Percentiles rank a stretch among this genome's conserved stretches.
phyloP scores from a whole-genome alignment of 2,888 invertebrate species.

The Scelioninae gen. 2 region DNA sequence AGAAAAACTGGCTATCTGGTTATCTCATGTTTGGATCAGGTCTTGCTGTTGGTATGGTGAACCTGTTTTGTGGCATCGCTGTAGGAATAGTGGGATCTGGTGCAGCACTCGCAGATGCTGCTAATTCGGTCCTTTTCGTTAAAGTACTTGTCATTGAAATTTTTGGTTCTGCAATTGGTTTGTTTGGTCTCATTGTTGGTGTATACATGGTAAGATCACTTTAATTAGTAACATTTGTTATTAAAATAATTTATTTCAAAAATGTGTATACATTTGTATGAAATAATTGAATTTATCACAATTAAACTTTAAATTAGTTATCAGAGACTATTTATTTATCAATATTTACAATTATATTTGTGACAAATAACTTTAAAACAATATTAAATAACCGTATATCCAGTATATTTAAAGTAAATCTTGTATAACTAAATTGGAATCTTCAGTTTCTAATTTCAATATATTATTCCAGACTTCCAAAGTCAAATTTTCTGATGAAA shows the following conservation, averaged over 20 bases:
- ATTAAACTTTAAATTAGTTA: too few relatives aligned
- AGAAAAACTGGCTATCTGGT: constrained; percentile 88
- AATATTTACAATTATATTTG: too few relatives aligned
- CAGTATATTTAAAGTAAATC: too few relatives aligned
- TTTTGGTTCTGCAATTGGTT: constrained; percentile 98
- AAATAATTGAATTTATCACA: too few relatives aligned
- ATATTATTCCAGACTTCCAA: constrained; percentile 78
- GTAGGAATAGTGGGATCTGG: constrained; percentile 99
- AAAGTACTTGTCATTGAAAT: constrained; percentile 99
- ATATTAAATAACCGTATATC: too few relatives aligned
- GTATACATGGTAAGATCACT: constrained; percentile 90
- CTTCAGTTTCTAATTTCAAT: too few relatives aligned
- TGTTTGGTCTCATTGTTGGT: constrained; percentile 98
- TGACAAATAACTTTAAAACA: too few relatives aligned
- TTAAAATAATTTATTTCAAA: too few relatives aligned
- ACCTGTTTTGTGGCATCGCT: constrained; percentile 95
- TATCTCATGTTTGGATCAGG: constrained; percentile 98
- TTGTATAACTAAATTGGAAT: too few relatives aligned
- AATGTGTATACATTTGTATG: too few relatives aligned
- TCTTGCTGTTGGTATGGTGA: constrained; percentile 94
- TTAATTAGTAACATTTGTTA: too few relatives aligned
- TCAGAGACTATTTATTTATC: too few relatives aligned
- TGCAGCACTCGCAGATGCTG: constrained; percentile 98
- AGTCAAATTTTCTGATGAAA: constrained; percentile 26
- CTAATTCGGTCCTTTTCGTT: constrained; percentile 96